A percentile compares a stretch with the other conserved stretches of the same genome.
Evolutionary conservation across 2,888 invertebrate genomes (phyloP).

Genomic region (Ectropis crepuscularia): DNA sequence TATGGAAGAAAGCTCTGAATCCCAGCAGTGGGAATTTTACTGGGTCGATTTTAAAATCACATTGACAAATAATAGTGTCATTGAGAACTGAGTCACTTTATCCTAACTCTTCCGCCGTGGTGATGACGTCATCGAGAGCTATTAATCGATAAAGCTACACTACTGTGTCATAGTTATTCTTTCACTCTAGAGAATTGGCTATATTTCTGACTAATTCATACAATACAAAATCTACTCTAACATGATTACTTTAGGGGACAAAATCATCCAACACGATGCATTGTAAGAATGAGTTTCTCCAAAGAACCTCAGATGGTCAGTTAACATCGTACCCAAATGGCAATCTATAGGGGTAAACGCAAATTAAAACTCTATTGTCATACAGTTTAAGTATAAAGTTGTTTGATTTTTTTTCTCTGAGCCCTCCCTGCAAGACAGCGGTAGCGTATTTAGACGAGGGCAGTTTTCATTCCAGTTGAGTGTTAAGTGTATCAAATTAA

Average conservation of each 20-base stretch:
- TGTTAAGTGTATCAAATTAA: too few species aligned
- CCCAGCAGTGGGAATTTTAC: too few species aligned
- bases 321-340: constrained; percentile 2
- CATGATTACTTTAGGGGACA: constrained; percentile 36
- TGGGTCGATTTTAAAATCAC: too few species aligned
- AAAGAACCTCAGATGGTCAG: constrained; percentile 57
- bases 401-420: constrained; percentile 46
- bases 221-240: constrained; percentile 54
- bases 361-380: constrained; percentile 7
- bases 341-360: background rate
- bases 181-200: constrained; percentile 30
- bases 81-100: too few species aligned
- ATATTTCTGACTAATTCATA: constrained; percentile 29
- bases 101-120: too few species aligned
- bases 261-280: constrained; percentile 32
- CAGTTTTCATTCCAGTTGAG: background rate
- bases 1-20: too few species aligned
- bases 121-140: too few species aligned
- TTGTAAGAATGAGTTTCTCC: constrained; percentile 69
- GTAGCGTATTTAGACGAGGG: background rate
- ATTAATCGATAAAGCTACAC: background rate
- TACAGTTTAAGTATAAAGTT: constrained; percentile 3
- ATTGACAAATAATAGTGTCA: too few species aligned
- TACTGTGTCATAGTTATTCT: constrained; percentile 18
- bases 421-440: constrained; percentile 58